phyloP scores from a whole-genome alignment of 1,140 invertebrate genomes.

The Drosophila bifasciata region DNA sequence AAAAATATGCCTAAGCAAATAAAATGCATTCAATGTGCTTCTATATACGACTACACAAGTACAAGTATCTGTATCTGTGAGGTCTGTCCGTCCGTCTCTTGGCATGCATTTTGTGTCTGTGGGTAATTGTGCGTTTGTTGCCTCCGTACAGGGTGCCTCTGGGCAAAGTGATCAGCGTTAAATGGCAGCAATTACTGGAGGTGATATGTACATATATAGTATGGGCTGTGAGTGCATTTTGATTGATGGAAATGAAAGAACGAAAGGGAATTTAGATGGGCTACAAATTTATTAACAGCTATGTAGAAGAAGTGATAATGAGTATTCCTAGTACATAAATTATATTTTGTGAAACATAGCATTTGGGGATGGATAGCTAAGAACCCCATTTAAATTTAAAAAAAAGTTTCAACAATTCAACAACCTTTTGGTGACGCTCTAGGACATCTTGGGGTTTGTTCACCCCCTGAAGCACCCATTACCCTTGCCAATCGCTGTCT shows the following conservation, averaged over 20 bases:
- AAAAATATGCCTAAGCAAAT: conserved; percentile 82
- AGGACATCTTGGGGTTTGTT: background rate
- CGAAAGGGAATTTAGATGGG: no score
- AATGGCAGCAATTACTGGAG: no score
- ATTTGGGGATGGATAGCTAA: background rate
- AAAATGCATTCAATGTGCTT: conserved; percentile 63
- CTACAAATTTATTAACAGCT: no score
- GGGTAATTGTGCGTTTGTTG: conserved; percentile 61
- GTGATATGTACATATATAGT: no score
- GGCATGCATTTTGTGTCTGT: conserved; percentile 35
- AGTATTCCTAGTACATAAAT: no score
- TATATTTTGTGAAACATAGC: no score
- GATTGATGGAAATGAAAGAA: no score
- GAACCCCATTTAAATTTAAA: no score
- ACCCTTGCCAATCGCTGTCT: conserved; percentile 28
- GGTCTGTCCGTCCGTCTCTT: conserved; percentile 13
- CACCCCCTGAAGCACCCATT: conserved; percentile 28
- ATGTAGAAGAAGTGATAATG: no score
- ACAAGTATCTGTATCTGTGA: conserved; percentile 6
- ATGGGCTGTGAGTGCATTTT: no score
- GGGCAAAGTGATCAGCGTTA: background rate
- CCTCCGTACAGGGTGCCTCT: conserved; percentile 54
- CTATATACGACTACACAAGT: conserved; percentile 15
- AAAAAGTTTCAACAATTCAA: no score
- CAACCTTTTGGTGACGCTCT: no score